A percentile compares a stretch with the other conserved stretches of the same genome.
phyloP scores from a whole-genome alignment of 1,140 invertebrate genomes.

The Drosophila simulans region DNA sequence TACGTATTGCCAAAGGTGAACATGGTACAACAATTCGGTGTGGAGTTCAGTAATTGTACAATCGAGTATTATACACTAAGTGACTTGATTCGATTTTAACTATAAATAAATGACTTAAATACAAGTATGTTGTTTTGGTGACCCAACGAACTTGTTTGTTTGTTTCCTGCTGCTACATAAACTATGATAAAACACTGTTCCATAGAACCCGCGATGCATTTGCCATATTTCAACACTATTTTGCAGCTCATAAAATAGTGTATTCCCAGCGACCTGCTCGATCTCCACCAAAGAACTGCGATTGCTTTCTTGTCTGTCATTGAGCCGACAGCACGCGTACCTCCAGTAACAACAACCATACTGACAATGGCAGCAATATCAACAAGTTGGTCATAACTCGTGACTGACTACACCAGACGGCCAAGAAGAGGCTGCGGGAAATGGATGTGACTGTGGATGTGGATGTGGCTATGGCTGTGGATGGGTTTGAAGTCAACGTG shows the following conservation, averaged over 20 bases:
- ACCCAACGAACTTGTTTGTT: background rate
- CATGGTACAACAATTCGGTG: background rate
- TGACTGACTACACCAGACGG: constrained; percentile 46
- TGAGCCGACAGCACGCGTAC: constrained; percentile 55
- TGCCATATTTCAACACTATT: background rate
- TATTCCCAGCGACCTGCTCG: constrained; percentile 1
- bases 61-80: too few species aligned
- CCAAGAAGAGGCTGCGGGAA: constrained; percentile 23
- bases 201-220: background rate
- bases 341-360: constrained; percentile 10
- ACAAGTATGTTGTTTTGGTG: background rate
- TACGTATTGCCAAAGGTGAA: too few species aligned
- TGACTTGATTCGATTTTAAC: background rate
- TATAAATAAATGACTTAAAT: background rate
- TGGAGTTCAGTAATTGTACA: background rate
- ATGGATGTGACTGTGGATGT: background rate
- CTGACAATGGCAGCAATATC: constrained; percentile 26
- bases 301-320: constrained; percentile 49
- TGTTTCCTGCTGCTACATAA: background rate
- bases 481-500: constrained; percentile 50
- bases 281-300: constrained; percentile 12
- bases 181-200: background rate
- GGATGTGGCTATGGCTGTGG: background rate
- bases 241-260: background rate
- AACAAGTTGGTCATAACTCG: constrained; percentile 56